Evolutionary conservation across 2,888 invertebrate species (phyloP), one percentile per base, ranked within the genome.

Genomic region (Trichogramma dendrolimi): DNA sequence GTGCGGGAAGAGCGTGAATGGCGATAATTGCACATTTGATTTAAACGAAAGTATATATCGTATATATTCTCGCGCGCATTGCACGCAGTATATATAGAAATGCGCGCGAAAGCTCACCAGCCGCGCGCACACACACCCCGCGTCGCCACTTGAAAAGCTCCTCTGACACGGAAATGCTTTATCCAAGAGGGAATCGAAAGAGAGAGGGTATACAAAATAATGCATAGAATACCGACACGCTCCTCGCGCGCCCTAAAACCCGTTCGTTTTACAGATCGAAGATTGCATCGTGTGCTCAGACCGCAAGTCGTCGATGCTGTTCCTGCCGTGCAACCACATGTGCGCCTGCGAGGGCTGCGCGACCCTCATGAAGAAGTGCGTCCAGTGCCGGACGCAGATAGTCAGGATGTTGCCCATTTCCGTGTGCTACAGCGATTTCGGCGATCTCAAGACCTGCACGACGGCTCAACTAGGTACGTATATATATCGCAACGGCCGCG

Each of bases 221-320:
- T 27, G 27, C 27, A 27, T 27, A 27, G 27, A 27, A 27, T 27
- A 27, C 2, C 3, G 27, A 27, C 27, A 27, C 27, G 27, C 27
- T 27, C 2, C 27, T 27, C 27, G 27, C 27, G 2, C 27, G 27
- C 27, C 27, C 2, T 27, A 3, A 27, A 27, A 47, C n/a, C 11
- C 11, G 48, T 14, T 11, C 5, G 11, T 11, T 41, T 55, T 55
- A 14, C 82, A 92, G 87, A 93, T 96, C 77, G 94, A 95, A 79
- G 96, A 96, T 82, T 97, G 97, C 81, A 86, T 96, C 69, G 96
- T 97, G 47, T 97, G 97, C 80, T 95, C 95, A 14, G 94, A 94
- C 81, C 92, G 92, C 80, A 90, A 93, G 73, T 92, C 96, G 39
- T 88, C 92, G 27, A 91, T 95, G 60, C 85, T 96, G 77, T 96